A percentile compares a stretch with the other conserved stretches of the same genome.
Conservation (phyloP, 2,113 vertebrate genomes). For the Trogon melanurus region DNA sequence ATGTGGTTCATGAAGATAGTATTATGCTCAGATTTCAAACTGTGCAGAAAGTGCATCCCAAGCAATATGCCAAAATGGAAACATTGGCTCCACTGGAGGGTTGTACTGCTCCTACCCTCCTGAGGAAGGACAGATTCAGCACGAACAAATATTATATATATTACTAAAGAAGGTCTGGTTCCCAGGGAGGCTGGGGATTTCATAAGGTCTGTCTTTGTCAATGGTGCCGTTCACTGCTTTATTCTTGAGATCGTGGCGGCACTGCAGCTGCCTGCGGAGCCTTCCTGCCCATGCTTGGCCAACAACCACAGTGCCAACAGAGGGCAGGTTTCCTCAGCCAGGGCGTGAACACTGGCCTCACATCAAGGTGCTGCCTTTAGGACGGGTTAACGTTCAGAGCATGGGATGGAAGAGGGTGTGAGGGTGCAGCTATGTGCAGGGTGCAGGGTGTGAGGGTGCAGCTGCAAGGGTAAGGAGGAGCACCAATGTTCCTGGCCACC, state of each 20-base stretch:
- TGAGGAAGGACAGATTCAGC: background rate
- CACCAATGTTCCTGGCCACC: background rate
- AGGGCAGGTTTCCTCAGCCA: background rate
- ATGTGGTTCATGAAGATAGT: slow-evolving; percentile 53
- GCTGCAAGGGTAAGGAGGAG: background rate
- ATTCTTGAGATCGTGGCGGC: background rate
- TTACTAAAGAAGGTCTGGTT: background rate
- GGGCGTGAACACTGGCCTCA: fast-evolving
- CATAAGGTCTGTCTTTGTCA: background rate
- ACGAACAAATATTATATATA: background rate
- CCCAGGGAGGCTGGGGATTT: background rate
- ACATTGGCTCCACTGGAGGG: background rate
- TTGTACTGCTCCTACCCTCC: background rate
- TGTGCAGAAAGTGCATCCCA: slow-evolving; percentile 52
- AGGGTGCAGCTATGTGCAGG: too few species aligned
- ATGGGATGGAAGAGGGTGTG: fast-evolving
- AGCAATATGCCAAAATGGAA: slow-evolving; percentile 55
- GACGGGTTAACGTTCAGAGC: background rate
- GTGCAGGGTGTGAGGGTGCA: background rate
- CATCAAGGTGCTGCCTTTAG: fast-evolving
- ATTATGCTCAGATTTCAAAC: slow-evolving; percentile 40
- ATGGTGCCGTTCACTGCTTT: background rate
- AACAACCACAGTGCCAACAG: background rate
- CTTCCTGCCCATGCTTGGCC: fast-evolving
- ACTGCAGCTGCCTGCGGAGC: background rate